Percentiles rank a stretch among this genome's conserved stretches.
These are phyloP conservation scores for Drosophila mettleri DNA, from an alignment of 2,888 invertebrate species.

Conservation along the genomic window DNA sequence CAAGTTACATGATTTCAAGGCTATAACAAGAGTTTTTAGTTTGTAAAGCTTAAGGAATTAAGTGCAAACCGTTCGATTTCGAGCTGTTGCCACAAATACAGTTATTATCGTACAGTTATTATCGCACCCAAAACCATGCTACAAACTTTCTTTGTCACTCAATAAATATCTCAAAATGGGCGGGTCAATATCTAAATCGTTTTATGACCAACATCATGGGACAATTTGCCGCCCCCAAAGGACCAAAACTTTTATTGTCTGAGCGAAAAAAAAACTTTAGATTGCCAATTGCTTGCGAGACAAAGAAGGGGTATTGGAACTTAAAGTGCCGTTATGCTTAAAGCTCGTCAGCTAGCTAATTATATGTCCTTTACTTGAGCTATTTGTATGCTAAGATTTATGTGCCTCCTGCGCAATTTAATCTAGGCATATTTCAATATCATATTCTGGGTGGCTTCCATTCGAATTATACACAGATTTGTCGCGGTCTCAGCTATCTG, in stretches of 20 bases:
- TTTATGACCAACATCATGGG: slow-evolving; percentile 62
- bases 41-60: background rate
- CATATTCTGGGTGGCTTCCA: slow-evolving; percentile 14
- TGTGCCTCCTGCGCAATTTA: slow-evolving; percentile 33
- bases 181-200: slow-evolving; percentile 64
- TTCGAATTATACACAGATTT: slow-evolving; percentile 64
- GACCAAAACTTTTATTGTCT: slow-evolving; percentile 48
- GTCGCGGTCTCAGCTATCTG: slow-evolving; percentile 60
- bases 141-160: slow-evolving; percentile 5
- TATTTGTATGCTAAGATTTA: slow-evolving; percentile 51
- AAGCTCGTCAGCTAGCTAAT: slow-evolving; percentile 21
- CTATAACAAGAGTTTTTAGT: background rate
- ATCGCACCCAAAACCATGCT: background rate
- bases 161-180: slow-evolving; percentile 20
- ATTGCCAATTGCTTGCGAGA: slow-evolving; percentile 28
- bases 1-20: background rate
- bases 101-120: background rate
- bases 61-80: background rate
- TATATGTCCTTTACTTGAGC: slow-evolving; percentile 11
- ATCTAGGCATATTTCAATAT: slow-evolving; percentile 49
- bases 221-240: slow-evolving; percentile 54
- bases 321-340: background rate
- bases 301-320: background rate
- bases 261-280: slow-evolving; percentile 37
- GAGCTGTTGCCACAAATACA: background rate